Evolutionary conservation across 2,797 vertebrate genomes (phyloP).

Genomic region (Pogoniulus pusillus): DNA sequence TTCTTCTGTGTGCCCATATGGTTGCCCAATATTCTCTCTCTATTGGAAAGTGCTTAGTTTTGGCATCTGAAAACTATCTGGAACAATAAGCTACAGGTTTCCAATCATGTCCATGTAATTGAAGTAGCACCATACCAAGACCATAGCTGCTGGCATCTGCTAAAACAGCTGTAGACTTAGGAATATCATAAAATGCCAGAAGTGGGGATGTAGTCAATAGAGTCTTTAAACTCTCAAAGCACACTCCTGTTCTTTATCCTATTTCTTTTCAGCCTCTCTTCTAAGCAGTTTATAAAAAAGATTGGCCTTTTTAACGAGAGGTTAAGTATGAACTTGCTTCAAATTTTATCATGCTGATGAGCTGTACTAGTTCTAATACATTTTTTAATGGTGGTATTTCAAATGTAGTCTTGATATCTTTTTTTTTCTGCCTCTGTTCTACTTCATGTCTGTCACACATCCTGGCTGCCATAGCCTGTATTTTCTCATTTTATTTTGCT

Average conservation of each 20-base stretch:
- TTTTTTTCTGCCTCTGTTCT: neutral
- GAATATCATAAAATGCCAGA: conserved; percentile 57
- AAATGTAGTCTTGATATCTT: neutral
- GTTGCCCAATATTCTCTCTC: conserved; percentile 7
- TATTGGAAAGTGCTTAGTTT: conserved; percentile 29
- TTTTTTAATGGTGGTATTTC: conserved; percentile 5
- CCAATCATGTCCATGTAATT: conserved; percentile 63
- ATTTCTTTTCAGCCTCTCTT: conserved; percentile 5
- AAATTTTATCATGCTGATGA: conserved; percentile 18
- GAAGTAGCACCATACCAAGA: conserved; percentile 60
- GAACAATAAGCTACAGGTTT: conserved; percentile 68
- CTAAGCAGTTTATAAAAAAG: conserved; percentile 27
- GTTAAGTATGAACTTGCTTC: conserved; percentile 40
- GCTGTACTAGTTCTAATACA: neutral
- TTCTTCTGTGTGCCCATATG: conserved; percentile 30
- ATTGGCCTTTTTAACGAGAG: neutral
- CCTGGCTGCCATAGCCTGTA: neutral
- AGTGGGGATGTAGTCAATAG: conserved; percentile 21
- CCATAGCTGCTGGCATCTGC: conserved; percentile 65
- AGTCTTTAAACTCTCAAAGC: conserved; percentile 47
- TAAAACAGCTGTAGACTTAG: conserved; percentile 60
- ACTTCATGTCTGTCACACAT: neutral
- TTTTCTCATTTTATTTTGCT: neutral
- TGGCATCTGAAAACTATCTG: conserved; percentile 57
- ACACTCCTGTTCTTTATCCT: conserved; percentile 18